phyloP scores from a whole-genome alignment of 1,140 invertebrate genomes.

The Antheraea pernyi region DNA sequence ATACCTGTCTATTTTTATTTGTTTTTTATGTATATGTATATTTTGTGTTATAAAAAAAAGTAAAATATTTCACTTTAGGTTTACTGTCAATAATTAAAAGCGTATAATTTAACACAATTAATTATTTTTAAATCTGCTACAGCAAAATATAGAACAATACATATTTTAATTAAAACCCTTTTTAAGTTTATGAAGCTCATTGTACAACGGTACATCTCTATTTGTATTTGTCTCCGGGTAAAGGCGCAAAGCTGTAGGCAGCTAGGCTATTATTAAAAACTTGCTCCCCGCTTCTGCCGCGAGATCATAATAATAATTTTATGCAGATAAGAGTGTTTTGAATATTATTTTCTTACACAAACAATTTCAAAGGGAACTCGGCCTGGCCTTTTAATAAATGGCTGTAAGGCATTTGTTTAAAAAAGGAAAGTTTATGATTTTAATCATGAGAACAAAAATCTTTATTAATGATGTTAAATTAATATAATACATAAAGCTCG shows the following conservation, averaged over 20 bases:
- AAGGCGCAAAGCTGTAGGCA: constrained; percentile 17
- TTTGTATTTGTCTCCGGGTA: constrained; percentile 26
- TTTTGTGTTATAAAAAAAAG: too few relatives aligned
- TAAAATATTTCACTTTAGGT: too few relatives aligned
- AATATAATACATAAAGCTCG: too few relatives aligned
- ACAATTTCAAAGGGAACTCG: constrained; percentile 1
- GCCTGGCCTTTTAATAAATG: not conserved
- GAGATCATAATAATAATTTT: not conserved
- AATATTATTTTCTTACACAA: constrained; percentile 2
- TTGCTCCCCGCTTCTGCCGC: constrained; percentile 3
- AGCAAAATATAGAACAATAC: too few relatives aligned
- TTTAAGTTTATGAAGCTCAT: constrained; percentile 13
- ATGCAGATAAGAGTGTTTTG: constrained; percentile 1
- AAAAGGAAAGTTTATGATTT: not conserved
- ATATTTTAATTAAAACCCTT: too few relatives aligned
- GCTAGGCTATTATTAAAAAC: constrained; percentile 27
- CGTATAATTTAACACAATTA: too few relatives aligned
- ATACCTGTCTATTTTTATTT: too few relatives aligned
- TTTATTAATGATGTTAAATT: too few relatives aligned
- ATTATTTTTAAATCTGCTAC: too few relatives aligned
- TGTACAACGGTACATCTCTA: constrained; percentile 26
- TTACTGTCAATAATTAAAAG: too few relatives aligned
- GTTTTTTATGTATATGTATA: too few relatives aligned
- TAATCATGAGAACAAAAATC: too few relatives aligned
- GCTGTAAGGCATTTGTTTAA: not conserved